A percentile compares a stretch with the other conserved stretches of the same genome.
Conservation (phyloP, 2,113 vertebrate genomes). For the Silurus meridionalis region DNA sequence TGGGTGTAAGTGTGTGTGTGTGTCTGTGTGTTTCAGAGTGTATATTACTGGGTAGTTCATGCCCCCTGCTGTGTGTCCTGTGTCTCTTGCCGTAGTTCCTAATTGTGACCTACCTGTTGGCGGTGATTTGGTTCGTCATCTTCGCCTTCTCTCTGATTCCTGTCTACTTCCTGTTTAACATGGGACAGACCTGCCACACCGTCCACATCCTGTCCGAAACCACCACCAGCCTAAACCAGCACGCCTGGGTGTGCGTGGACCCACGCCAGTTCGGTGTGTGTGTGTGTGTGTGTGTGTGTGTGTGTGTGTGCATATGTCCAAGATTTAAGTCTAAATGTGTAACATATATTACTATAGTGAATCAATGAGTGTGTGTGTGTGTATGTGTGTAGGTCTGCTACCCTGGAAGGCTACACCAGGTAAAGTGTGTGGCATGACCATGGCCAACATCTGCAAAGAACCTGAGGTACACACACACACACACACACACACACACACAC, state of each 20-base stretch:
- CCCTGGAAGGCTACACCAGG: constrained; percentile 95
- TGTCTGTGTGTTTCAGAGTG: background rate
- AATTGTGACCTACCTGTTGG: constrained; percentile 90
- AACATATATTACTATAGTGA: background rate
- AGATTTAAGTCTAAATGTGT: background rate
- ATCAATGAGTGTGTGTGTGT: constrained; percentile 26
- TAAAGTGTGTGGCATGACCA: constrained; percentile 87
- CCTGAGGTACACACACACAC: constrained; percentile 80
- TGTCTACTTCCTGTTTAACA: constrained; percentile 95
- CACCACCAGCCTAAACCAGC: constrained; percentile 81
- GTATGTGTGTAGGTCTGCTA: constrained; percentile 78
- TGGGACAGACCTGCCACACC: constrained; percentile 91
- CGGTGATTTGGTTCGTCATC: constrained; percentile 89
- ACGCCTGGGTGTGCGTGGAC: constrained; percentile 86
- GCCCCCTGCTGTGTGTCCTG: background rate
- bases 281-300: constrained; percentile 1
- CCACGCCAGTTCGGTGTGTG: constrained; percentile 89
- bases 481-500: constrained; percentile 3
- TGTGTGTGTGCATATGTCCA: constrained; percentile 15
- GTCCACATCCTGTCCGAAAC: constrained; percentile 89
- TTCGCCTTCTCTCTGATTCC: constrained; percentile 91
- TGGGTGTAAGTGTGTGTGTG: constrained; percentile 1
- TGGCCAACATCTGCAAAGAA: constrained; percentile 93
- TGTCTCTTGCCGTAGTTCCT: constrained; percentile 81
- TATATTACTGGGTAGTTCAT: background rate